Base-by-base conservation (phyloP, 1,140 invertebrate species). In the Halictus rubicundus region DNA sequence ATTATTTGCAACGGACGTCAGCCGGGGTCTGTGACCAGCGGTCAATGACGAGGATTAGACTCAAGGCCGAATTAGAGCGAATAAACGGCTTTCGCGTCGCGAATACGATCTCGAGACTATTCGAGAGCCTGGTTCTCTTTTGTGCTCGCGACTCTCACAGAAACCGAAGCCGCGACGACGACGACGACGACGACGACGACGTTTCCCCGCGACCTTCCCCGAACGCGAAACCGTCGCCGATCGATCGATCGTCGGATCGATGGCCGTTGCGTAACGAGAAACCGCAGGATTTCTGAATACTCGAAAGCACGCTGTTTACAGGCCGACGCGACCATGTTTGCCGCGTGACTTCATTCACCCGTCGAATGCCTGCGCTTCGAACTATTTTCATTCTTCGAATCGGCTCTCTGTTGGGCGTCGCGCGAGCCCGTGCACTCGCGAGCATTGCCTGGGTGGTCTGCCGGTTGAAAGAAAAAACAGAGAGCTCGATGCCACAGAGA, bases 61-160 rank as follows among this genome's bases (percentile, higher is more conserved):
- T 88, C 89, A 91, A 91, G 90, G 90, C 83, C 88, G 88, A 92
- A 89, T 91, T 91, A 91, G 90, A 91, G 88, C 61, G 75, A 80
- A 64, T 49, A 46, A 46, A 46, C 42, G 42, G 42, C 42, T 46
- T 46, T 57, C 69, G 73, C 4, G 59, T 0, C 49, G 8, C 37
- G 27, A 46, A 64, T 37, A 52, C 23, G 52, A 46, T 23, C 19
- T n/a, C 32, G 2, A 23, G 39, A n/a, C 63, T 57, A 66, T 39
- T 7, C 46, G 23, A 46, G 42, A 46, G 42, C 10, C 42, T 32
- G 32, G 32, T 32, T 32, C 32, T 46, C 42, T 46, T 46, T 46
- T 14, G 10, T 46, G 42, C 42, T 10, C 42, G 42, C 42, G 42
- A 32, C 32, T 32, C 32, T 2, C 32, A 32, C 3, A 32, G 32